Evolutionary conservation across 1,140 invertebrate genomes (phyloP), one percentile per base, ranked within the genome.

Genomic region (Drosophila murphyi): DNA sequence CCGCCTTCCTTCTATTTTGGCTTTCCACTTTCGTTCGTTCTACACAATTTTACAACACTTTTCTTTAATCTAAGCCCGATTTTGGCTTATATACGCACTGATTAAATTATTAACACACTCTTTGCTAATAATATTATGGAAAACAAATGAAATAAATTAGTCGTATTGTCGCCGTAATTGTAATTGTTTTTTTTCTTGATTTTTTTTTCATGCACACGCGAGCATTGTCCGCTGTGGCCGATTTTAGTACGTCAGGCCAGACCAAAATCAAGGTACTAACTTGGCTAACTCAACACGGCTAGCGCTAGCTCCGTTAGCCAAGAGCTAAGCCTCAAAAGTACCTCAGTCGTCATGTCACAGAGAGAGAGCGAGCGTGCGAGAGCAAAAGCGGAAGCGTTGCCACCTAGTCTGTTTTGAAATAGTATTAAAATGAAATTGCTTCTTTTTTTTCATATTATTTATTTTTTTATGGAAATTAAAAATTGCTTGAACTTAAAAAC

Each of bases 191-290:
- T 29, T 61, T 76, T 29, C 20, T 20, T 20, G 20, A 20, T 20
- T 70, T 65, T 69, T 64, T 61, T 31, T 78, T 32, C 47, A 63
- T 81, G 70, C 76, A 64, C 80, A 87, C 83, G 85, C 83, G 82
- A 85, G 67, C 74, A 80, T 80, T 65, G 61, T 87, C 83, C 85
- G 83, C 74, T 70, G 59, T 76, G 65, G 64, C 65, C 83, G 79
- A 61, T 79, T 60, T 78, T 82, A 76, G 43, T 76, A 72, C 73
- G 70, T 72, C 59, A 68, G 73, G 76, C 79, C 76, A 82, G 76
- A 76, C 75, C 80, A 77, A 72, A 73, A 87, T 55, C 65, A 77
- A 80, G 63, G 7, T 76, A 86, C 78, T 86, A 86, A 82, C 80
- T 76, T 82, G 76, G 63, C 80, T 74, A 74, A 74, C 72, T 62